Evolutionary conservation across 2,888 invertebrate genomes (phyloP), one percentile per base, ranked within the genome.

Genomic region (Eucera pruinosa): DNA sequence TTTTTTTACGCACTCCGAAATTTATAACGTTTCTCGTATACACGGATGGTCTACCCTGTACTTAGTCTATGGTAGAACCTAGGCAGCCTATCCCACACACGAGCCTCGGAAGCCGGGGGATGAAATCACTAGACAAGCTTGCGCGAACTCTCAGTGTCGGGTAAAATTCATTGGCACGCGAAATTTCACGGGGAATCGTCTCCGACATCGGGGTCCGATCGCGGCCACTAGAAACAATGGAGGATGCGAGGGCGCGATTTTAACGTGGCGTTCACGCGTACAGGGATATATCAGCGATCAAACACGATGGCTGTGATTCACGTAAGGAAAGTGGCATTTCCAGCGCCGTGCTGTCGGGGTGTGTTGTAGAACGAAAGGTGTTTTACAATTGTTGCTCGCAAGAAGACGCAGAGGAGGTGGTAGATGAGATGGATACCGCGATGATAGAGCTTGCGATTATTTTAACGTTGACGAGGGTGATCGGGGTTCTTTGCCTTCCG

Each of bases 61-160:
- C n/a, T n/a, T n/a, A n/a, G n/a, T n/a, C n/a, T n/a, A n/a, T n/a
- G n/a, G n/a, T n/a, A n/a, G n/a, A n/a, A n/a, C n/a, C n/a, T n/a
- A 58, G 54, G 62, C 83, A 78, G 74, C 81, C 72, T 69, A 82
- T 80, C 88, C 87, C 86, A 86, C 83, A 89, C 71, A 84, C 82
- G 76, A 66, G 72, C 75, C 80, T 76, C 65, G 69, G 77, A 75
- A 75, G 83, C 80, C 78, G 82, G 83, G n/a, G n/a, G 85, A 76
- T 82, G 80, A 85, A 87, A 91, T 91, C 91, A 87, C 91, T 91
- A 91, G 87, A 86, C n/a, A 88, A 86, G 84, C 82, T 83, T 82
- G 85, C 84, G 87, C 86, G 89, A 86, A 79, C 66, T 81, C 74
- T 72, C 41, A 41, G 71, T 70, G 62, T 71, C 69, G 45, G 65